phyloP scores from a whole-genome alignment of 2,888 invertebrate species.

The Gerris lacustris region DNA sequence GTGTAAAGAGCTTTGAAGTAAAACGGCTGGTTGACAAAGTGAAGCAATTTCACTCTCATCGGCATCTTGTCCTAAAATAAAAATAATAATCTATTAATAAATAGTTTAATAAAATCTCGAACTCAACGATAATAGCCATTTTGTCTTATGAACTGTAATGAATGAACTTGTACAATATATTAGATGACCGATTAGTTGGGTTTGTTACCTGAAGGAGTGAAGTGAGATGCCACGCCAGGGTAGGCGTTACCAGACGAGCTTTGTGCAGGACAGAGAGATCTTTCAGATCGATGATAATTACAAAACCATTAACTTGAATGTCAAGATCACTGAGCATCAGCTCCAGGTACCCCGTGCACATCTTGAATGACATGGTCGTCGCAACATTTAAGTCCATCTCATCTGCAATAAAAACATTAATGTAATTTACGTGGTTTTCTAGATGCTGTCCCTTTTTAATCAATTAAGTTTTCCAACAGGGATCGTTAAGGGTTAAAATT shows the following conservation, averaged over 20 bases:
- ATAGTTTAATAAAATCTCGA: background rate
- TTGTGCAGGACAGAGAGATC: conserved; percentile 28
- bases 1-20: conserved; percentile 36
- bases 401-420: conserved; percentile 18
- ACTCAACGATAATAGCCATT: too few species aligned
- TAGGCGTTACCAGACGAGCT: conserved; percentile 29
- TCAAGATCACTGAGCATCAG: conserved; percentile 30
- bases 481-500: too few species aligned
- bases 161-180: background rate
- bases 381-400: conserved; percentile 28
- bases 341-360: conserved; percentile 30
- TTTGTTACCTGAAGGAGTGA: conserved; percentile 30
- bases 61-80: conserved; percentile 37
- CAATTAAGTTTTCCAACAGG: too few species aligned
- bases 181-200: background rate
- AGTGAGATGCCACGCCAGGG: conserved; percentile 30
- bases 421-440: too few species aligned
- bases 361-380: conserved; percentile 27
- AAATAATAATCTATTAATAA: background rate
- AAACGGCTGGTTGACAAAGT: conserved; percentile 41
- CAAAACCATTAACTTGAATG: conserved; percentile 29
- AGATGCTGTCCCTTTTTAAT: too few species aligned
- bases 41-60: conserved; percentile 40
- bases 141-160: background rate
- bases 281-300: conserved; percentile 29